These are phyloP conservation scores for Digitonthophagus gazella DNA, from an alignment of 2,888 invertebrate species.

Conservation along the genomic window DNA sequence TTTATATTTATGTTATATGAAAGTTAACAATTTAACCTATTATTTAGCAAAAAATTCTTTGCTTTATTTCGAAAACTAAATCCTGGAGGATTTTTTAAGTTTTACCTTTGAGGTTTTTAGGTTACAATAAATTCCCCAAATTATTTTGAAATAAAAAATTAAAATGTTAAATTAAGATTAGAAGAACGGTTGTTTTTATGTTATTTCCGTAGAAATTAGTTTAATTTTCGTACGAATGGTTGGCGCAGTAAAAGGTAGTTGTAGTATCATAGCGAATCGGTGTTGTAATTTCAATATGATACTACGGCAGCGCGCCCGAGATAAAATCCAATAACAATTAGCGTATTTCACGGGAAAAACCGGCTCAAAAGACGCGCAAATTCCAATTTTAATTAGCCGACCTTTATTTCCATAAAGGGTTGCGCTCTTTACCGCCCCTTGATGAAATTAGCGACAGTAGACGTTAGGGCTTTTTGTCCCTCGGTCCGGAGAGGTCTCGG, in stretches of 20 bases:
- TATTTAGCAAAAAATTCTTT: no score
- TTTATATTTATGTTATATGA: no score
- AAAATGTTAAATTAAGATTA: no score
- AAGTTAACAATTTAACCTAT: no score
- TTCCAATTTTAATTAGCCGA: slow-evolving; percentile 21
- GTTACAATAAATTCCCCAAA: no score
- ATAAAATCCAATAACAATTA: neutral
- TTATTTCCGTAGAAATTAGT: neutral
- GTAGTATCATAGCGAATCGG: neutral
- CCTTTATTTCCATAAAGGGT: slow-evolving; percentile 20
- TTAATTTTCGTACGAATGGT: neutral
- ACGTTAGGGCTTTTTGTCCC: slow-evolving; percentile 14
- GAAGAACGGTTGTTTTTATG: neutral
- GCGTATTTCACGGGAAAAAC: neutral
- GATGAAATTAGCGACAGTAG: slow-evolving; percentile 14
- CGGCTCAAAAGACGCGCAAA: slow-evolving; percentile 4
- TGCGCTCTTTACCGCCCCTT: slow-evolving; percentile 11
- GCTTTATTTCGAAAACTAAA: no score
- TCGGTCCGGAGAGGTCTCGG: neutral
- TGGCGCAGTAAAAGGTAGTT: neutral
- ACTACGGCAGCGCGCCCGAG: neutral
- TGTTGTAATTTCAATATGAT: neutral
- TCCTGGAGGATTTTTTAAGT: no score
- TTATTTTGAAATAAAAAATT: neutral
- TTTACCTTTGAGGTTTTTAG: no score